Conservation (phyloP, 1,140 invertebrate species). For the Phymorhynchus buccinoides region DNA sequence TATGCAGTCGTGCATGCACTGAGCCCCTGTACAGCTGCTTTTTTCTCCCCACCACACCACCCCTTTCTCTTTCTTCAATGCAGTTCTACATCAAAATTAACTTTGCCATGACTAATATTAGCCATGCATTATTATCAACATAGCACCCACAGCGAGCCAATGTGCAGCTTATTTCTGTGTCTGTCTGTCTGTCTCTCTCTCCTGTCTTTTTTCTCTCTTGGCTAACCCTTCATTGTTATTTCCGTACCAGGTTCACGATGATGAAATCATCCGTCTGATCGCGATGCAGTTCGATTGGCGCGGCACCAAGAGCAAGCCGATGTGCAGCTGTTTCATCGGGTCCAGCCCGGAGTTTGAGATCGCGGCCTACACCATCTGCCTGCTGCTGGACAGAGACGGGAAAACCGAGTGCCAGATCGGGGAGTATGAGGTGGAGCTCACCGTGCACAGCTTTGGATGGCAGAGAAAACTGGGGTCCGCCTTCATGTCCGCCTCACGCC, state of each 20-base stretch:
- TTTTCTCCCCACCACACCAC: too few species aligned
- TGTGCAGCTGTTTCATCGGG: constrained; percentile 81
- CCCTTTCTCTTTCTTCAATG: too few species aligned
- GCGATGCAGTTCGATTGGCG: constrained; percentile 70
- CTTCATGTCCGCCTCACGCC: constrained; percentile 59
- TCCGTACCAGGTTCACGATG: constrained; percentile 57
- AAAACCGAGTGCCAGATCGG: constrained; percentile 61
- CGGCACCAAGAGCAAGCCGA: constrained; percentile 63
- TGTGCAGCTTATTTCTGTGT: constrained; percentile 75
- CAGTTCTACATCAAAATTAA: too few species aligned
- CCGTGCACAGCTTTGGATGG: constrained; percentile 58
- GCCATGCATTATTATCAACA: too few species aligned
- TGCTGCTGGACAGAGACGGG: constrained; percentile 59
- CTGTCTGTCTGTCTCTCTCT: too few species aligned
- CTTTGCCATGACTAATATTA: too few species aligned
- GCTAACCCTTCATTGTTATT: too few species aligned
- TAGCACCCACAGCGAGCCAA: constrained; percentile 63
- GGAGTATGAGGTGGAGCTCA: constrained; percentile 69
- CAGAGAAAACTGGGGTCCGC: constrained; percentile 62
- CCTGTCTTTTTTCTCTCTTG: too few species aligned
- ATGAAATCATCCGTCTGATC: constrained; percentile 65
- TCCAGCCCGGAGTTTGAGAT: constrained; percentile 95
- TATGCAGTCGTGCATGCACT: too few species aligned
- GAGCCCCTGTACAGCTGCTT: too few species aligned
- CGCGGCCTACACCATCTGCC: constrained; percentile 84